Base-by-base conservation (phyloP, 2,797 vertebrate genomes). In the Myotis pilosus region DNA sequence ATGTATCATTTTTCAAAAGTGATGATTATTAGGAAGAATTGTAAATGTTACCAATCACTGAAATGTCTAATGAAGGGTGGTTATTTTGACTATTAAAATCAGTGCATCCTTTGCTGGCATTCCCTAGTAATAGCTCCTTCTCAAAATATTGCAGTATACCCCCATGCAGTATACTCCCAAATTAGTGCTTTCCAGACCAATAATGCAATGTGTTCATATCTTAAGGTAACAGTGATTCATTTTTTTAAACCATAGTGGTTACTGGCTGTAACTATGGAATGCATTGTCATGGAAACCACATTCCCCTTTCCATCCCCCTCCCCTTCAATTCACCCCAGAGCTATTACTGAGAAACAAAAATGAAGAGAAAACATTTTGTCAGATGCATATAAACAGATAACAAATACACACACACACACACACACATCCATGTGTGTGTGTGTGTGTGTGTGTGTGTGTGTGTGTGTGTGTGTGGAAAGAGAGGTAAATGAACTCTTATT, bases 231-330 rank as follows among this genome's bases (percentile, higher is more conserved):
- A 68, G 92, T 98, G 97, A 98, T 98, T 98, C 97, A 97, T 97
- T 97, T 97, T 98, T 96, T 96, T 96, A 92, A 98, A 98, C 97
- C 96, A 97, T 96, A 97, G 97, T 98, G 95, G 95, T 96, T 98
- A 97, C 95, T 97, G 96, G 95, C 97, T 98, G 95, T 98, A 98
- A 98, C 98, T 98, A 96, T 95, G 96, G 97, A 98, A 97, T 97
- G 89, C 87, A 98, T 98, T 98, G 97, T 98, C 98, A 98, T 98
- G 97, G 98, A 97, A 98, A 98, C 98, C 92, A 96, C 93, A 80
- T 96, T 95, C 97, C 94, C 95, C 92, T 96, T 96, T 96, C 94
- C 57, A 53, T 68, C 51, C 57, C n/a, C 33, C 4, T 5, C n/a
- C 94, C n/a, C 94, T 98, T 98, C 97, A 98, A 95, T 98, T 98